Conservation (phyloP, 1,140 invertebrate genomes). For the Heliconius congener region DNA sequence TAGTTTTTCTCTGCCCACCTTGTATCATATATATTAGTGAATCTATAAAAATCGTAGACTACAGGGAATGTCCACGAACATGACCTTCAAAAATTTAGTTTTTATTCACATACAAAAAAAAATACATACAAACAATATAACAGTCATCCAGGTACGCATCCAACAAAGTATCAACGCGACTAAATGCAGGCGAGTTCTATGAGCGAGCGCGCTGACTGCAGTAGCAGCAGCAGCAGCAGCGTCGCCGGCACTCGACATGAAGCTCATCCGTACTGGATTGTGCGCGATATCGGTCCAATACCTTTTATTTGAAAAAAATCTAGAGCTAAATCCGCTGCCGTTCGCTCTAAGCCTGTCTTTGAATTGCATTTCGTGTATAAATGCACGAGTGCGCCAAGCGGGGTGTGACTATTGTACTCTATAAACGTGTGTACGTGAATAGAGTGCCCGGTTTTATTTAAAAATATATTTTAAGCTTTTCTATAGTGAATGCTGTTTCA, state of each 20-base stretch:
- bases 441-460: not conserved
- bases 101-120: not conserved
- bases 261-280: conserved; percentile 13
- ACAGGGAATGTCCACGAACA: not conserved
- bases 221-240: not conserved
- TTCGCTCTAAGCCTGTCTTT: conserved; percentile 1
- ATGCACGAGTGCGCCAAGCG: not conserved
- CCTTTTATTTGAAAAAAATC: conserved; percentile 13
- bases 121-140: not conserved
- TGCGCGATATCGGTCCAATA: not conserved
- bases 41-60: not conserved
- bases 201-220: not conserved
- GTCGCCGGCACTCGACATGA: not conserved
- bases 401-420: not conserved
- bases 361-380: conserved; percentile 9
- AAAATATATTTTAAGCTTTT: not conserved
- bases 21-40: not conserved
- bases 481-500: not conserved
- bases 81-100: not conserved
- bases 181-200: not conserved
- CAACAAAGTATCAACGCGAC: not conserved
- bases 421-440: not conserved
- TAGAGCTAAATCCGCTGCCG: not conserved
- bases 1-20: too few species aligned
- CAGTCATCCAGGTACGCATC: not conserved